A percentile compares a stretch with the other conserved stretches of the same genome.
phyloP scores from a whole-genome alignment of 2,113 vertebrate species.

The Tauraco erythrolophus region DNA sequence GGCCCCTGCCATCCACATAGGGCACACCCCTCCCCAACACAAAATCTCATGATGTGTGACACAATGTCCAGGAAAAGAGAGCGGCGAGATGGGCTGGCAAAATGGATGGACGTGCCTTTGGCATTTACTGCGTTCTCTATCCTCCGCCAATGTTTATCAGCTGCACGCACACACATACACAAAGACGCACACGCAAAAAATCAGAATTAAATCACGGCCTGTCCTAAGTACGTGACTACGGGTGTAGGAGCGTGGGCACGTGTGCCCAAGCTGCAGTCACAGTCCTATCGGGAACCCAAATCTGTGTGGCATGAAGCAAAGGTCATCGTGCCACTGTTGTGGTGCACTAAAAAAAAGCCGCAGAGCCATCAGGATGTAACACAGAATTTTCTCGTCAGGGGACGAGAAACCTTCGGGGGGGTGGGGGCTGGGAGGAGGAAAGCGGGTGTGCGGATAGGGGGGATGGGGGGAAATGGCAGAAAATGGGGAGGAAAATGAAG shows the following conservation, averaged over 20 bases:
- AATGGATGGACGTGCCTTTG: conserved; percentile 60
- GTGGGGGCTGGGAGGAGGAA: conserved; percentile 16
- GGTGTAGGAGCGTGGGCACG: neutral
- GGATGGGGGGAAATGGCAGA: conserved; percentile 54
- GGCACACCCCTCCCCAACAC: conserved; percentile 54
- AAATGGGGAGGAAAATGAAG: conserved; percentile 61
- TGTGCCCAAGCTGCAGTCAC: conserved; percentile 5
- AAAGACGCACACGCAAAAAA: neutral
- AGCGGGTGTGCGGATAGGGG: conserved; percentile 37
- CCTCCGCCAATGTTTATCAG: conserved; percentile 51
- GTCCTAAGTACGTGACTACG: neutral
- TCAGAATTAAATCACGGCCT: conserved; percentile 19
- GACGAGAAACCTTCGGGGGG: conserved; percentile 62
- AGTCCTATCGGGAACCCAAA: conserved; percentile 58
- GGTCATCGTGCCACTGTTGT: conserved; percentile 79
- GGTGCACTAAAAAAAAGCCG: conserved; percentile 76
- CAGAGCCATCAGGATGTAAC: conserved; percentile 81
- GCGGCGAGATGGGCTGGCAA: conserved; percentile 20
- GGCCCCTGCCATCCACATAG: neutral
- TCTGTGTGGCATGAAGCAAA: conserved; percentile 75
- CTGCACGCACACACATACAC: neutral
- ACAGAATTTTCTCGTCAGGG: conserved; percentile 79
- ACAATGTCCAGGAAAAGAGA: conserved; percentile 57
- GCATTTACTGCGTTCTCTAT: conserved; percentile 45
- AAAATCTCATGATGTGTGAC: conserved; percentile 72